Evolutionary conservation across 2,797 vertebrate genomes (phyloP), one percentile per base, ranked within the genome.

Genomic region (Miichthys miiuy): DNA sequence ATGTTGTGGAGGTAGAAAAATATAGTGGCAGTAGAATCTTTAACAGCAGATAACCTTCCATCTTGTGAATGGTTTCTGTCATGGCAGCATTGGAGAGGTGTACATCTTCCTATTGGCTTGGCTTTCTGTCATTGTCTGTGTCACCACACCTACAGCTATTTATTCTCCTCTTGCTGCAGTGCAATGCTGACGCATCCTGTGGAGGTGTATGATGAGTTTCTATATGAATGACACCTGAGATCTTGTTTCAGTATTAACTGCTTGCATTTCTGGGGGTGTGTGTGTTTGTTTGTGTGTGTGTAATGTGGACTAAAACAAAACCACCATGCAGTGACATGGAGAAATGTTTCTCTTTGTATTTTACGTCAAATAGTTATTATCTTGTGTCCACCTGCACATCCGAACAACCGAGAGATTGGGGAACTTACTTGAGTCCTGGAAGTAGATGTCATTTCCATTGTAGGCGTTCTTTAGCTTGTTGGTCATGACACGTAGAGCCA

Each of bases 391-490:
- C 21, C 18, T 30, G 30, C 65, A 46, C 18, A 34, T 72, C 6
- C 6, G 62, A 58, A 82, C 46, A 57, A 56, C 11, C 1, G 6
- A 34, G 13, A 72, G 14, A 41, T 0, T 6, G 27, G 11, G 76
- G 20, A 61, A 91, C 97, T 97, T 96, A 99, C 98, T 99, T 30
- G 98, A 97, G 87, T 99, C 98, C 87, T 98, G 97, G 89, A 99
- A 99, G 92, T 97, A 98, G 87, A 99, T 97, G 30, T 99, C 98
- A 58, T 99, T 99, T 83, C 98, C 98, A 14, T 98, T 98, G 92
- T 99, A 99, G 0, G 98, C 98, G 0, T 98, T 99, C 92, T 95
- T 97, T 38, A 99, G 92, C 82, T 99, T 99, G 94, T 99, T 99
- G 87, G 97, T 99, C 97, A 99, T 99, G 89, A 99, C 97, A 6